A percentile compares a stretch with the other conserved stretches of the same genome.
Evolutionary conservation across 2,888 invertebrate genomes (phyloP).

Genomic region (Pachycephus smyrnensis): DNA sequence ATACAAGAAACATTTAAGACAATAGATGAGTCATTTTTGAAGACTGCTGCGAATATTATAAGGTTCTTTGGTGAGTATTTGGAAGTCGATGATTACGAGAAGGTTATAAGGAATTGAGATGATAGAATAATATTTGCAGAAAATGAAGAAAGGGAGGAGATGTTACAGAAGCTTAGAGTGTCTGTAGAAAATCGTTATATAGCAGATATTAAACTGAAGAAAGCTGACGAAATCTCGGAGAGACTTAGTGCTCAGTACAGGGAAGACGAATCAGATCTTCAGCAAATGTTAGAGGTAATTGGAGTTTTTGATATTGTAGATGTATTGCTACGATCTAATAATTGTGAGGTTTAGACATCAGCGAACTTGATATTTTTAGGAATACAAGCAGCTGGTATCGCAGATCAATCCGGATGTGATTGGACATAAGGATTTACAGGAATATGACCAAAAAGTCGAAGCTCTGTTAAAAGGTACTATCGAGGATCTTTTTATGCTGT

Average conservation of each 20-base stretch:
- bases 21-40: constrained; percentile 41
- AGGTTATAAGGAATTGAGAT: neutral
- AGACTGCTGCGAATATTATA: constrained; percentile 49
- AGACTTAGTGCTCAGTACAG: neutral
- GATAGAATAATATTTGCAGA: constrained; percentile 24
- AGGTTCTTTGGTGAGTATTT: constrained; percentile 45
- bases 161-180: constrained; percentile 28
- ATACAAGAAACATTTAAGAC: constrained; percentile 12
- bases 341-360: neutral
- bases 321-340: neutral
- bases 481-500: neutral
- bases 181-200: constrained; percentile 36
- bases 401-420: constrained; percentile 28
- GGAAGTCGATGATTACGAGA: too few relatives aligned
- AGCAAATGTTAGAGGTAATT: constrained; percentile 13
- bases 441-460: constrained; percentile 37
- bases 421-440: constrained; percentile 26
- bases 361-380: constrained; percentile 27
- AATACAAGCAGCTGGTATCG: constrained; percentile 31
- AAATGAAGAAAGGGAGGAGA: constrained; percentile 33
- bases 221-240: constrained; percentile 20
- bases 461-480: constrained; percentile 38
- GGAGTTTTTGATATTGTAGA: neutral
- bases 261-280: neutral
- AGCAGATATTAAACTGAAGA: constrained; percentile 34